These are phyloP conservation scores for Anniella stebbinsi DNA, from an alignment of 2,797 vertebrate genomes.

Conservation along the genomic window DNA sequence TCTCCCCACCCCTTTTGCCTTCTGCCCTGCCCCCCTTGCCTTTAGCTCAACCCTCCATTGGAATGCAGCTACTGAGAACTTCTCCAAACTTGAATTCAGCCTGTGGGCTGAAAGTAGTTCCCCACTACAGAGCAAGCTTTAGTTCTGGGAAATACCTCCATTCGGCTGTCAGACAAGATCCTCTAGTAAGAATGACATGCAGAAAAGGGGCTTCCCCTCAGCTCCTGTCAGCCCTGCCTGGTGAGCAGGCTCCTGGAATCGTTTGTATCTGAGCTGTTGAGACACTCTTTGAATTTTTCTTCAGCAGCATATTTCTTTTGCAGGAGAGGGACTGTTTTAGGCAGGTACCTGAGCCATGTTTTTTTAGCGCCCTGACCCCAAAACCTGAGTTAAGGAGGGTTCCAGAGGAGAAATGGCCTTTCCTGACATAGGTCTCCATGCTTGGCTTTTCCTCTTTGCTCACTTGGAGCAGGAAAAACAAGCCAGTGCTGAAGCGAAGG, in stretches of 20 bases:
- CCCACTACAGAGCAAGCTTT: neutral
- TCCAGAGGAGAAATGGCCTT: neutral
- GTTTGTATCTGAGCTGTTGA: neutral
- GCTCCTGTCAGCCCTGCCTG: neutral
- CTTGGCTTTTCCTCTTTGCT: neutral
- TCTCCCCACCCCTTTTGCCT: too few relatives aligned
- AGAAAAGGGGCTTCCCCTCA: neutral
- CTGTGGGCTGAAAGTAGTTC: too few relatives aligned
- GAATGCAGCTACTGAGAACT: too few relatives aligned
- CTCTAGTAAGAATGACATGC: neutral
- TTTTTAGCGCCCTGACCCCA: neutral
- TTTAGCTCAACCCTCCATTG: too few relatives aligned
- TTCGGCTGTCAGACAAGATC: neutral
- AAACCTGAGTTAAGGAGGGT: neutral
- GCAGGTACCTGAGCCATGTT: neutral
- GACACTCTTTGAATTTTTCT: neutral
- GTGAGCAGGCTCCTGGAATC: neutral
- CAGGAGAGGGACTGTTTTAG: neutral
- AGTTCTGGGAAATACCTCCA: neutral
- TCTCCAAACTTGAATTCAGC: too few relatives aligned
- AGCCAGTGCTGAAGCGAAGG: neutral
- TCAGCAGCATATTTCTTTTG: neutral
- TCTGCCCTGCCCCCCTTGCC: too few relatives aligned
- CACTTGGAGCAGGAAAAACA: neutral
- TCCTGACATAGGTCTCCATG: neutral